phyloP scores from a whole-genome alignment of 2,113 vertebrate genomes.

The Rhizomys pruinosus region DNA sequence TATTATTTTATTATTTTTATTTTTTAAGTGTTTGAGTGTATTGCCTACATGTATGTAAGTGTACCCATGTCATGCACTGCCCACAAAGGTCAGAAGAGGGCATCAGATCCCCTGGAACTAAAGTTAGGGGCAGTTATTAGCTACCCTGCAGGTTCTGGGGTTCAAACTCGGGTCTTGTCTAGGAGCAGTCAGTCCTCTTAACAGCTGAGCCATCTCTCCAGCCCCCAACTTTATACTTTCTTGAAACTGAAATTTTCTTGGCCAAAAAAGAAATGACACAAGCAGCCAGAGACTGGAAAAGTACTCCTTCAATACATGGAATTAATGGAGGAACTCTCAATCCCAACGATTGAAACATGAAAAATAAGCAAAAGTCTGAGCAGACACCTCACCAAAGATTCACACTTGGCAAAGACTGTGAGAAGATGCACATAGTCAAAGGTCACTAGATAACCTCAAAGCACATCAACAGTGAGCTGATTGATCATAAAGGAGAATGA shows the following conservation, averaged over 20 bases:
- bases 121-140: no score
- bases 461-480: neutral
- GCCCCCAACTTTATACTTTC: neutral
- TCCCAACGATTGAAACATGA: neutral
- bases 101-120: no score
- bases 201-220: no score
- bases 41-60: no score
- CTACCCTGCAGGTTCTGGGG: no score
- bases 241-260: constrained; percentile 13
- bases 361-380: constrained; percentile 39
- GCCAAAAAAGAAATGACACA: neutral
- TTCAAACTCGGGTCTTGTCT: no score
- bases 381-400: neutral
- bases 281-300: neutral
- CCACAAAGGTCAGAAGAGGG: no score
- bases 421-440: neutral
- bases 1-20: no score
- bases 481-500: neutral
- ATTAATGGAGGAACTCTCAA: neutral
- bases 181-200: no score
- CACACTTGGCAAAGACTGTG: neutral
- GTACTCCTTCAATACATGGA: no score
- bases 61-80: no score
- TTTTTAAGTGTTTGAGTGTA: no score
- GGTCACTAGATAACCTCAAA: neutral